Conservation (phyloP, 2,888 invertebrate species). For the Papilio gigon region DNA sequence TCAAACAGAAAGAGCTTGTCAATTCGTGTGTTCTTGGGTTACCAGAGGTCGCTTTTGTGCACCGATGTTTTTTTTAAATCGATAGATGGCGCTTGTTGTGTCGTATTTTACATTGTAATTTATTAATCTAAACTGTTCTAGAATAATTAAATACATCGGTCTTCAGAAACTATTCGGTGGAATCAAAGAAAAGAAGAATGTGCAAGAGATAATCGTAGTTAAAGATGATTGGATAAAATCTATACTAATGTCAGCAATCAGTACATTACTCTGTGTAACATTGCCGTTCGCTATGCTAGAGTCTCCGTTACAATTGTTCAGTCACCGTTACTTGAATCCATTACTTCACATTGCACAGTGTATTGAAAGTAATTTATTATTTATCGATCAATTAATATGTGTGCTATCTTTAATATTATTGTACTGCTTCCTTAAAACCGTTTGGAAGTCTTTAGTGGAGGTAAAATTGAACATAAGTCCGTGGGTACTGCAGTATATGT, state of each 20-base stretch:
- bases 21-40: too few species aligned
- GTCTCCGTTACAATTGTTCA: constrained; percentile 10
- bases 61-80: too few species aligned
- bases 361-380: constrained; percentile 18
- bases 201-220: background rate
- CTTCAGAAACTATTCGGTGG: background rate
- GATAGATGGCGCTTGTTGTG: too few species aligned
- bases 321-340: background rate
- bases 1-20: too few species aligned
- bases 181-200: background rate
- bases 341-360: background rate
- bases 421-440: background rate
- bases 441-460: constrained; percentile 14
- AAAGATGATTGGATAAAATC: background rate
- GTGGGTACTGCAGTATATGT: constrained; percentile 32
- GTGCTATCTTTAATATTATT: constrained; percentile 2
- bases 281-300: constrained; percentile 32
- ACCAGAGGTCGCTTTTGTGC: too few species aligned
- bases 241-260: constrained; percentile 19
- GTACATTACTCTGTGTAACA: constrained; percentile 13
- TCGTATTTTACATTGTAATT: too few species aligned
- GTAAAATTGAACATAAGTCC: constrained; percentile 33
- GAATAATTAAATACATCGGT: constrained; percentile 25
- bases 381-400: constrained; percentile 33
- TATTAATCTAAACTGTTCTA: too few species aligned